Base-by-base conservation (phyloP, 64 coral and sea anemone genomes). In the Anthopleura sola region DNA sequence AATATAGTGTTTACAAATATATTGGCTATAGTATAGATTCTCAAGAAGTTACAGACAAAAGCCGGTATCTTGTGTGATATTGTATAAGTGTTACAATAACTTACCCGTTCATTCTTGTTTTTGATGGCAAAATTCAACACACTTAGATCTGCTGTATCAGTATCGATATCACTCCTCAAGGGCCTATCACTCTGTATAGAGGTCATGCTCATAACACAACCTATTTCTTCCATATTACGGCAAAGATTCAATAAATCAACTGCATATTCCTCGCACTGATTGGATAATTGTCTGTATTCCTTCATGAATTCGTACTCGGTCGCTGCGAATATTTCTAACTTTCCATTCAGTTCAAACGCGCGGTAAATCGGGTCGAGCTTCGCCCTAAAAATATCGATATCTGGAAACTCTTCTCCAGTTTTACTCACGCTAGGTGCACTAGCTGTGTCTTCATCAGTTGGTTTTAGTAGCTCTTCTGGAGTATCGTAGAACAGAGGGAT, bases 91-190 rank as follows among this genome's bases (percentile, higher is more conserved):
- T 44, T 44, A 44, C 37, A 16, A 20, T 37, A 44, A 34, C 86
- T 87, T 75, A 90, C 92, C 51, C 85, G 89, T 21, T 93, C 92
- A 64, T 93, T 93, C 62, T 93, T 93, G 64, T 93, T 93, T 51
- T 83, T 93, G 23, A 93, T 93, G 5, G 92, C 92, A 39, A 93
- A 93, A 18, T 93, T 93, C 60, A 93, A 19, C 83, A 93, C 88
- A 36, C 87, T 93, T 0, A 93, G 38, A 12, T 93, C 88, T 49
- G 60, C 82, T 23, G 86, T 82, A 20, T 81, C 86, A 12, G 80
- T 78, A 8, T 75, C 12, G 14, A 83, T 38, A 20, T 82, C 44
- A 12, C 37, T 49, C 69, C 60, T 86, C 16, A 86, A 69, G 7
- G 46, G 77, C 1, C 76, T 3, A 9, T 79, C 37, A 23, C 31